Base-by-base conservation (phyloP, 2,797 vertebrate species). In the Echeneis naucrates region DNA sequence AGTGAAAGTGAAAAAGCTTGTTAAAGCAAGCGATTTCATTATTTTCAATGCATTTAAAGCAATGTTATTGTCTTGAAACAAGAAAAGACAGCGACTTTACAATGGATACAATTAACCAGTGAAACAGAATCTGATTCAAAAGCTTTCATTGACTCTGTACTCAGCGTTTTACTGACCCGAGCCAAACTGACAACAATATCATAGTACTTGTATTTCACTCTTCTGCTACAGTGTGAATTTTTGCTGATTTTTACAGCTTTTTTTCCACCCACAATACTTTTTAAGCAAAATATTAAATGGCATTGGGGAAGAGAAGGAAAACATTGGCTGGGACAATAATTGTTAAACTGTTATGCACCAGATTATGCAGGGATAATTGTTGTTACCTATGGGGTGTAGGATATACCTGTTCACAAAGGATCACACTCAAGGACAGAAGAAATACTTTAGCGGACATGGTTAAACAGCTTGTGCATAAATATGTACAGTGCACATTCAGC, bases 321-420 rank as follows among this genome's bases (percentile, higher is more conserved):
- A 81, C 67, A 86, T n/a, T n/a, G n/a, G 73, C 86, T 75, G 14
- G 68, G 62, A 63, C 56, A 78, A 81, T 77, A 77, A 79, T 68
- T 19, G 73, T 80, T 57, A 64, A 77, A 76, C 69, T 78, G 69
- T 40, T 71, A 27, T 75, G 61, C 72, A 59, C 72, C 70, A 78
- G 78, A 84, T 91, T 74, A 75, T 58, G 73, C 85, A 72, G 83
- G 82, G 91, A 69, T 92, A 92, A 94, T 92, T 94, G 79, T 83
- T 89, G 73, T 88, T 82, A 82, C 81, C 77, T 84, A 73, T 75
- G 53, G 71, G 45, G 11, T 24, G 4, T 12, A 23, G 23, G 24
- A 48, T 56, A 54, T 72, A 75, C 75, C 40, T 51, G 77, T 69
- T 66, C 77, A 75, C 10, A 2, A 47, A 69, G 69, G 67, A 84